phyloP scores from a whole-genome alignment of 2,113 vertebrate genomes.

The Opisthocomus hoazin region DNA sequence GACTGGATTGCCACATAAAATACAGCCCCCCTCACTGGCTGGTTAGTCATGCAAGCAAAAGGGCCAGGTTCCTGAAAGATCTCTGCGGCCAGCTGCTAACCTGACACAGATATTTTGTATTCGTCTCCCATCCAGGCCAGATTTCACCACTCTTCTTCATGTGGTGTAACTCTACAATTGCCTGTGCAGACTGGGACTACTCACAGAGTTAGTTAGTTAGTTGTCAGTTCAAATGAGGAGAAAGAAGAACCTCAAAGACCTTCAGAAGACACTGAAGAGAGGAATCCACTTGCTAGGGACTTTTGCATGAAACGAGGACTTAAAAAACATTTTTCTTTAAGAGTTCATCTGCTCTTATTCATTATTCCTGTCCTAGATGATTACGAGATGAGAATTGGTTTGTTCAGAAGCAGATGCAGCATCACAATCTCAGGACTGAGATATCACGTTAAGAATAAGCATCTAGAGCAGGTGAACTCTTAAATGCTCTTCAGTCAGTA shows the following conservation, averaged over 20 bases:
- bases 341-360: slow-evolving; percentile 28
- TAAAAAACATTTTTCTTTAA: not conserved
- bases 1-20: slow-evolving; percentile 25
- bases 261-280: slow-evolving; percentile 31
- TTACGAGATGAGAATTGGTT: not conserved
- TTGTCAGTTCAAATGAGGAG: not conserved
- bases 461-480: slow-evolving; percentile 36
- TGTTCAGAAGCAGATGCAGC: not conserved
- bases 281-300: not conserved
- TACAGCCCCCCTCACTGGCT: not conserved
- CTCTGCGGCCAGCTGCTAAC: not conserved
- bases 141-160: not conserved
- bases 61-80: not conserved
- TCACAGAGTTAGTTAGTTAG: not conserved
- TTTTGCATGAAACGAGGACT: not conserved
- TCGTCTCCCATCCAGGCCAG: slow-evolving; percentile 5
- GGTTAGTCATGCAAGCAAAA: not conserved
- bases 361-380: not conserved
- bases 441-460: not conserved
- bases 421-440: not conserved
- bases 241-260: slow-evolving; percentile 21
- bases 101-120: not conserved
- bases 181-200: not conserved
- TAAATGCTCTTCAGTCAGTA: slow-evolving; percentile 6
- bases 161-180: not conserved